Base-by-base conservation (phyloP, 2,113 vertebrate genomes). In the Ptyas mucosa region DNA sequence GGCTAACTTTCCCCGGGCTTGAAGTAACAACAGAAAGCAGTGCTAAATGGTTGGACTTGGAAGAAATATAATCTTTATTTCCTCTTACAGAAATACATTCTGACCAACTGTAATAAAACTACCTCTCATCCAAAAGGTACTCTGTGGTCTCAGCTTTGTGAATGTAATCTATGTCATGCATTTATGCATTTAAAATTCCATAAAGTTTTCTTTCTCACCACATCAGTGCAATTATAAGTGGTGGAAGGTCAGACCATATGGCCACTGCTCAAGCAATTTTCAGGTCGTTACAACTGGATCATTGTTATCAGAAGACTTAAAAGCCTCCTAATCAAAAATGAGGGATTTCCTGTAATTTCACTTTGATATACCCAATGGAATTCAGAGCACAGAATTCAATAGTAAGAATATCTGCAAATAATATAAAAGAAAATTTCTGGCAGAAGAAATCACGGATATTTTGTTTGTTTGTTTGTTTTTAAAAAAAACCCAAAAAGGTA, bases 131-230 rank as follows among this genome's bases (percentile, higher is more conserved):
- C 95, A 96, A 95, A 97, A 97, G 95, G 95, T 97, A 96, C 95
- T 97, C 96, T 96, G 95, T 96, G 96, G 96, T 96, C 95, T 96
- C 51, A 96, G 96, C 96, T 95, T 95, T n/a, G 0, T 88, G 94
- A 96, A 96, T 95, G 94, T 94, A 95, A 96, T 95, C 95, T 97
- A 96, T 95, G 89, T 95, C 96, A 93, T 95, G 96, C 89, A 97
- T 97, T 96, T 96, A 96, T 87, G 96, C 94, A 96, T 97, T 97
- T 97, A 96, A 93, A 96, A 97, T 97, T 97, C 92, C 75, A 90
- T 97, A 97, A 97, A 97, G 96, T 97, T 97, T 96, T 95, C 94
- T 96, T 95, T 95, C 94, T 95, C 96, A 94, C 93, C 92, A 69
- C 90, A 94, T 51, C 94, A 93, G 92, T 96, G 96, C 91, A 95